Evolutionary conservation across 2,888 invertebrate genomes (phyloP).

Genomic region (Eupithecia centaureata): DNA sequence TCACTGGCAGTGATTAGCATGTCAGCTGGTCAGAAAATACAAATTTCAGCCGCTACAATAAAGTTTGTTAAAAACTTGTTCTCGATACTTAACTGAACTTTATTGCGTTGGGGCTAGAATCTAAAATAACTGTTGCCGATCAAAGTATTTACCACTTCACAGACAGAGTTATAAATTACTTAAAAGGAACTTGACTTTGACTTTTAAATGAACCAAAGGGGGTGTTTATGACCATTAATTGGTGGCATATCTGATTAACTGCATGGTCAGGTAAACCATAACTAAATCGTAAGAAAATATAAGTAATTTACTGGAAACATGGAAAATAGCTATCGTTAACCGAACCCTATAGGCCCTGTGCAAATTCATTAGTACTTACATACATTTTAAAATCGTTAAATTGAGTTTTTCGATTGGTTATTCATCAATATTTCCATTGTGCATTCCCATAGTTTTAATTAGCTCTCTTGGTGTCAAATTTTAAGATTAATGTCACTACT

Average conservation of each 20-base stretch:
- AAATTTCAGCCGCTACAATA: neutral
- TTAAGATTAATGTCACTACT: neutral
- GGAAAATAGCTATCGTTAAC: neutral
- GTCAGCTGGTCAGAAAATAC: neutral
- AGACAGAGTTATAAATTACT: constrained; percentile 6
- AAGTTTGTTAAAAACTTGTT: neutral
- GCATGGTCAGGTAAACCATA: too few relatives aligned
- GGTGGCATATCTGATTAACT: too few relatives aligned
- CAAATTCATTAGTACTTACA: neutral
- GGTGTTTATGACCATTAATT: neutral
- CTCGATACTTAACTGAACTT: neutral
- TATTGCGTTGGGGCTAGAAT: neutral
- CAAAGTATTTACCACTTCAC: neutral
- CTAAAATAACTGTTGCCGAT: neutral
- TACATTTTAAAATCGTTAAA: too few relatives aligned
- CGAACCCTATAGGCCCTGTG: neutral
- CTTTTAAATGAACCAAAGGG: neutral
- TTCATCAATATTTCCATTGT: neutral
- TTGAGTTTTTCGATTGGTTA: neutral
- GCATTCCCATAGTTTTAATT: neutral
- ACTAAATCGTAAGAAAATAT: neutral
- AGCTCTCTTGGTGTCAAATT: neutral
- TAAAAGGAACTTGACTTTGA: neutral
- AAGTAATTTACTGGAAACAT: neutral
- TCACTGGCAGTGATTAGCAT: neutral